These are phyloP conservation scores for Sinohyriopsis cumingii DNA, from an alignment of 2,888 invertebrate genomes.

Conservation along the genomic window DNA sequence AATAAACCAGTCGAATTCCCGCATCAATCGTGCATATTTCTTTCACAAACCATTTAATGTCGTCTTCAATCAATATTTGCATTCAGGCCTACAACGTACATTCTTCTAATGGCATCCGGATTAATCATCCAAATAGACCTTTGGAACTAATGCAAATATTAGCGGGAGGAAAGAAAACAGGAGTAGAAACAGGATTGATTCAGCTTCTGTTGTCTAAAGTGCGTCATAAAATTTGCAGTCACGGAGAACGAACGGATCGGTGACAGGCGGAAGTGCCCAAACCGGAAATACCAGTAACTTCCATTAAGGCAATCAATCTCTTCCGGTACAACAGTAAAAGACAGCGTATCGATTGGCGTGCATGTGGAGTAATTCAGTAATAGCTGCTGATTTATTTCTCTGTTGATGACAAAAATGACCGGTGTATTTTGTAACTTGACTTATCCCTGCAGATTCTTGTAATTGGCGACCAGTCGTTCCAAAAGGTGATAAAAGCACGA, in stretches of 20 bases:
- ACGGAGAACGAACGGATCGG: constrained; percentile 33
- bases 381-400: too few relatives aligned
- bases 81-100: constrained; percentile 36
- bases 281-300: constrained; percentile 54
- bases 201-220: constrained; percentile 34
- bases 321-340: constrained; percentile 27
- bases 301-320: constrained; percentile 51
- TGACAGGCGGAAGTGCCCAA: constrained; percentile 45
- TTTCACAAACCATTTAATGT: constrained; percentile 33
- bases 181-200: constrained; percentile 36
- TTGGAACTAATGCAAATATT: constrained; percentile 45
- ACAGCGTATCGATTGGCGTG: not conserved
- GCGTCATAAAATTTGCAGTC: constrained; percentile 41
- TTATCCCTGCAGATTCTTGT: too few relatives aligned
- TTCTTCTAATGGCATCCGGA: constrained; percentile 42
- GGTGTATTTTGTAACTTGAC: too few relatives aligned
- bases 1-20: constrained; percentile 27
- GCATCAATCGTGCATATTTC: constrained; percentile 33
- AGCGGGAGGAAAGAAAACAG: constrained; percentile 41
- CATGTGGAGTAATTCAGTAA: too few relatives aligned
- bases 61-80: constrained; percentile 37
- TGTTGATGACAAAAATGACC: too few relatives aligned
- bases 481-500: too few relatives aligned
- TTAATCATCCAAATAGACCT: constrained; percentile 31
- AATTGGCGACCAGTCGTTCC: too few relatives aligned